Base-by-base conservation (phyloP, 2,888 invertebrate species). In the Synanthedon tipuliformis region DNA sequence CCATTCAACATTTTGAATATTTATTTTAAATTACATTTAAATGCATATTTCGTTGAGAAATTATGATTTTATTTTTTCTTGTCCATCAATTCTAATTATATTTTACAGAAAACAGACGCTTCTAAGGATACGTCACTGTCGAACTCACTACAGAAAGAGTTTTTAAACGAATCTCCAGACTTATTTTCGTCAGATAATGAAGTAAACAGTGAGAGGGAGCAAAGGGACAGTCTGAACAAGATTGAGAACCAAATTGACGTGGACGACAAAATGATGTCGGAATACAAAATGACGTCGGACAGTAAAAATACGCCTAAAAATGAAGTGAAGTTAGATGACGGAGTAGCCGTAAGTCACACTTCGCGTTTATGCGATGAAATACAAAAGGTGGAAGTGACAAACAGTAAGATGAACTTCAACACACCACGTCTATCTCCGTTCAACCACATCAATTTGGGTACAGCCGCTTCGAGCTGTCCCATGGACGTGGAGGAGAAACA, bases 181-280 rank as follows among this genome's bases (percentile, higher is more conserved):
- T 54, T 83, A 48, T 83, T 83, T 59, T 70, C 74, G 11, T 71
- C 73, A 62, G 74, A 74, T 0, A 75, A 78, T 0, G 66, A 71
- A 59, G 55, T n/a, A 54, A 66, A 11, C 53, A 56, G 57, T 58
- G 2, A 61, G 60, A 54, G 40, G 52, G 52, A 48, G 8, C 45
- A 45, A 45, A 45, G 7, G 13, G 45, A 45, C 4, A 12, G 13
- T 45, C 7, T 13, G 3, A n/a, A 49, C 48, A 23, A 7, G 1
- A 49, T 23, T 49, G 40, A 52, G 11, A 52, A 55, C 15, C 50
- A 40, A 50, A 53, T 55, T 48, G 40, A 40, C 11, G 13, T 50
- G 10, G 50, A 53, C 23, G 45, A 10, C 51, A 57, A 52, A 52
- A 55, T 53, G 53, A 50, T 50, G 34, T 12, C 49, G 1, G 51